A percentile compares a stretch with the other conserved stretches of the same genome.
Evolutionary conservation across 2,113 vertebrate species (phyloP).

Genomic region (Amphiprion ocellaris): DNA sequence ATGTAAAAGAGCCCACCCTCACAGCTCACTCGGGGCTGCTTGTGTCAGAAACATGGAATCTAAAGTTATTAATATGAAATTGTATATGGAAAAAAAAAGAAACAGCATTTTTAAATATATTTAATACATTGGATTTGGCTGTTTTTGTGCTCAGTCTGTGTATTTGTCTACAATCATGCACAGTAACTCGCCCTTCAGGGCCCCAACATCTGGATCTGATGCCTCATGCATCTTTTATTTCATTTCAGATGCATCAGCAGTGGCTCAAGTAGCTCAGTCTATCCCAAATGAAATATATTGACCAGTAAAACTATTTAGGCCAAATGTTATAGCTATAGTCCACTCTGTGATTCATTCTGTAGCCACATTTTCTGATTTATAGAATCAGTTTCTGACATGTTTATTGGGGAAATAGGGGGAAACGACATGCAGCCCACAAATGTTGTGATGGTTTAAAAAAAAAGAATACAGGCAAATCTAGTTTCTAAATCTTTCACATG

Average conservation of each 20-base stretch:
- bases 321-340: neutral
- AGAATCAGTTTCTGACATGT: neutral
- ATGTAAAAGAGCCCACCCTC: no score
- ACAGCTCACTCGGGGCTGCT: no score
- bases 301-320: neutral
- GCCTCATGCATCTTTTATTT: neutral
- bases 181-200: slow-evolving; percentile 1
- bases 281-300: slow-evolving; percentile 7
- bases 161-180: neutral
- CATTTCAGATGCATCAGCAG: slow-evolving; percentile 1
- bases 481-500: neutral
- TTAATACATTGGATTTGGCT: neutral
- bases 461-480: no score
- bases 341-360: neutral
- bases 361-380: neutral
- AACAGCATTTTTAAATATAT: no score
- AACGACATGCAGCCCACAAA: no score
- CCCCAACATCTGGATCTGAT: slow-evolving; percentile 35
- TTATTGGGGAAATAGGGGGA: no score
- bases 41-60: no score
- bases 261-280: slow-evolving; percentile 12
- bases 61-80: no score
- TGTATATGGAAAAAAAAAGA: no score
- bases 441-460: no score
- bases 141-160: neutral